Base-by-base conservation (phyloP, 1,140 invertebrate genomes). In the Marisa cornuarietis region DNA sequence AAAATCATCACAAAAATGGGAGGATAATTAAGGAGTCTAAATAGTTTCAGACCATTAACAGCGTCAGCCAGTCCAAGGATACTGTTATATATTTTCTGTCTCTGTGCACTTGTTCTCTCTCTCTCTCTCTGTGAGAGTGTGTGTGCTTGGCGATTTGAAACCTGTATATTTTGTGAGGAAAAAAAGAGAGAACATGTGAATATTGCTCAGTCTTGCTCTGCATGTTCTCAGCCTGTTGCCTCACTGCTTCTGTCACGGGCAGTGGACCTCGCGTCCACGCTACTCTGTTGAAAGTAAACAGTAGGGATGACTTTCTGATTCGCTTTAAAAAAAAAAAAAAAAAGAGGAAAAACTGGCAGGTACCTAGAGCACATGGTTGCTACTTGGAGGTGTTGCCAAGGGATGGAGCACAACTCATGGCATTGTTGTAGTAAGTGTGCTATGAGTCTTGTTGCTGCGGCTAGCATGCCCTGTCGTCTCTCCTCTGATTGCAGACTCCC, bases 401-500 rank as follows among this genome's bases (percentile, higher is more conserved):
- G 76, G 76, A 77, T 77, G 76, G 76, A 77, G 54, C 76, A 52
- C 22, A n/a, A 63, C 76, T 22, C n/a, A 31, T 62, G 22, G 20
- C 10, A 22, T 68, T 51, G 22, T 51, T 31, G 65, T 77, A n/a
- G 63, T 42, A 22, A 71, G 42, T 72, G 71, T 26, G 24, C 51
- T 52, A 42, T 68, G 76, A 58, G 54, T 58, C 54, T 58, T 58
- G 54, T 58, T 58, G 54, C 54, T 58, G 54, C 16, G 61, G 76
- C 76, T 77, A 68, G 76, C 76, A 77, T 68, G 63, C 42, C 42
- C 26, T 77, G 76, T 77, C 31, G 16, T 58, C 63, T 79, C 54
- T 66, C 54, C 69, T 79, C 71, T 77, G 68, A 77, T 76, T 81
- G 66, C 75, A 77, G 79, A 76, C 79, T 18, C 68, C 79, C 22